Evolutionary conservation across 1,140 invertebrate genomes (phyloP).

Genomic region (Galleria mellonella): DNA sequence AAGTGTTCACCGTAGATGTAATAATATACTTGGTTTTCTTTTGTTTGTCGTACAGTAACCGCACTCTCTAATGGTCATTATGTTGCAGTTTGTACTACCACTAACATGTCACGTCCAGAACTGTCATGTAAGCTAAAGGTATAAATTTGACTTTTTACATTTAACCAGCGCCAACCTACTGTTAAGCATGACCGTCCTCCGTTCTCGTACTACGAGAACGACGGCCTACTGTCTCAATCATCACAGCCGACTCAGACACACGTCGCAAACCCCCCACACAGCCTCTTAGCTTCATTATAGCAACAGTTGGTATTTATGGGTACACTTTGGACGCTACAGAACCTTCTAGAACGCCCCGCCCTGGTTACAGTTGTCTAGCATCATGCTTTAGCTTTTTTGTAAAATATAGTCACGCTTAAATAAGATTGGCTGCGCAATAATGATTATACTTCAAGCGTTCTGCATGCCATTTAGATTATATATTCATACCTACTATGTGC

Average conservation of each 20-base stretch:
- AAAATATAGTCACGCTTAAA: slow-evolving; percentile 74
- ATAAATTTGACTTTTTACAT: slow-evolving; percentile 72
- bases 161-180: slow-evolving; percentile 49
- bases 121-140: slow-evolving; percentile 74
- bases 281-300: slow-evolving; percentile 69
- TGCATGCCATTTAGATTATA: slow-evolving; percentile 76
- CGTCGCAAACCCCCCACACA: slow-evolving; percentile 53
- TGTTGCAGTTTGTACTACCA: slow-evolving; percentile 74
- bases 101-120: slow-evolving; percentile 74
- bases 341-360: slow-evolving; percentile 69
- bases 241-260: slow-evolving; percentile 57
- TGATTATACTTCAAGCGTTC: slow-evolving; percentile 78
- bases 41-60: slow-evolving; percentile 73
- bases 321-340: slow-evolving; percentile 69
- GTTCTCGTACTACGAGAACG: slow-evolving; percentile 38
- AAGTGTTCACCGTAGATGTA: slow-evolving; percentile 69
- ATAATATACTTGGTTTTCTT: slow-evolving; percentile 69
- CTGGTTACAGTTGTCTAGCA: slow-evolving; percentile 72
- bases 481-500: slow-evolving; percentile 72
- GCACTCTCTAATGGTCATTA: slow-evolving; percentile 74
- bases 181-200: slow-evolving; percentile 51
- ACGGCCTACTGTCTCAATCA: slow-evolving; percentile 33
- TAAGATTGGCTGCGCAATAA: slow-evolving; percentile 74
- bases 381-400: slow-evolving; percentile 74
- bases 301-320: slow-evolving; percentile 71